Percentiles rank a stretch among this genome's conserved stretches.
Conservation (phyloP, 2,113 vertebrate species). For the Lophius piscatorius region DNA sequence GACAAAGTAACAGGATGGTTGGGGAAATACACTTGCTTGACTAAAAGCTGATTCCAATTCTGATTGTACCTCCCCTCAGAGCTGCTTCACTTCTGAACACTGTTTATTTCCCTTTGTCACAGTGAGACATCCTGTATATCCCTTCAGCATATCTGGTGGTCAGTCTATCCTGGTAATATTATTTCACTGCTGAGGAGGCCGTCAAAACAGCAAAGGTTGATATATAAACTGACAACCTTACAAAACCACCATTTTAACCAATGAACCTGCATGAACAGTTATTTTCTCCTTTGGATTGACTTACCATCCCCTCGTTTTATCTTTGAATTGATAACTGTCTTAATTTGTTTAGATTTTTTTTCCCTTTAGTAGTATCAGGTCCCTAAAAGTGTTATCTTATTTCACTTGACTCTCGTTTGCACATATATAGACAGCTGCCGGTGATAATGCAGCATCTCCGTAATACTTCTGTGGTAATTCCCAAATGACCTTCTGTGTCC, state of each 20-base stretch:
- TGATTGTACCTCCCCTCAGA: neutral
- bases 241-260: slow-evolving; percentile 15
- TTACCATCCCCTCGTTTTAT: neutral
- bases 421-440: slow-evolving; percentile 5
- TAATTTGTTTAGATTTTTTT: neutral
- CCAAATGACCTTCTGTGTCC: slow-evolving; percentile 25
- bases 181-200: slow-evolving; percentile 17
- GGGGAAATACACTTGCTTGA: too few relatives aligned
- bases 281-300: neutral
- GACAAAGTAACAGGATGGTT: too few relatives aligned
- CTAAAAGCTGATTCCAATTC: neutral
- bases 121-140: too few relatives aligned
- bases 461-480: slow-evolving; percentile 25
- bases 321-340: neutral
- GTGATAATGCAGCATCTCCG: slow-evolving; percentile 26
- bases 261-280: slow-evolving; percentile 7
- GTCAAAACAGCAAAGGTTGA: slow-evolving; percentile 31
- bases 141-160: too few relatives aligned
- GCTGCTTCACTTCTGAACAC: too few relatives aligned
- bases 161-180: slow-evolving; percentile 1
- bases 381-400: too few relatives aligned
- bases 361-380: too few relatives aligned
- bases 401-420: too few relatives aligned
- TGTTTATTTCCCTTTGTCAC: too few relatives aligned
- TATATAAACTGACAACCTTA: slow-evolving; percentile 37